Evolutionary conservation across 1,140 invertebrate species (phyloP), one percentile per base, ranked within the genome.

Genomic region (Pseudomyrmex gracilis): DNA sequence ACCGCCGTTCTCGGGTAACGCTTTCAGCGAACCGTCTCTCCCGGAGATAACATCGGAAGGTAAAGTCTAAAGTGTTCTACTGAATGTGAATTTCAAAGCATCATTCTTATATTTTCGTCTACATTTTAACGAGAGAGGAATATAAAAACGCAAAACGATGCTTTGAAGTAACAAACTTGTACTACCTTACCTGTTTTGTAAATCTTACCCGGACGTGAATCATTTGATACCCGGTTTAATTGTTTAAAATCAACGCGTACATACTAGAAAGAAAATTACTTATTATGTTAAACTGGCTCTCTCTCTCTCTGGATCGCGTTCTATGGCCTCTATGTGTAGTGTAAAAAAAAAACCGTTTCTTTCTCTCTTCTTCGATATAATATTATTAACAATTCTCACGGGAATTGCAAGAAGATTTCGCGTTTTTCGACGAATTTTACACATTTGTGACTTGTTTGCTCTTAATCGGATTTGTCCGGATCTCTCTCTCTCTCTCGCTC

Each of bases 261-360:
- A 80, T 34, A 74, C 61, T 73, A 34, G 4, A 84, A 84, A 45
- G n/a, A 66, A 67, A 84, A 87, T 87, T 87, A 87, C 57, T 87
- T 84, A 86, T 87, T 84, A 86, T 86, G 49, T 87, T 89, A 83
- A 66, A 86, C 70, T 88, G 87, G 82, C 84, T 85, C n/a, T n/a
- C n/a, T n/a, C n/a, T n/a, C n/a, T n/a, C n/a, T n/a, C 34, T 34
- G 5, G 66, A 85, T 88, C 53, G 15, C 58, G 43, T 60, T 51
- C 34, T 88, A 76, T 88, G 71, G 68, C 80, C 51, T 84, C 43
- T 83, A 82, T 70, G 88, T 64, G 88, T 64, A n/a, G 85, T 89
- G n/a, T n/a, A n/a, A n/a, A n/a, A n/a, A n/a, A 45, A 78, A 55
- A 34, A 34, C 34, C 43, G 43, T 67, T 67, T 71, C 20, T 58